These are phyloP conservation scores for Drosophila sordidapex DNA, from an alignment of 2,888 invertebrate genomes.

Conservation along the genomic window DNA sequence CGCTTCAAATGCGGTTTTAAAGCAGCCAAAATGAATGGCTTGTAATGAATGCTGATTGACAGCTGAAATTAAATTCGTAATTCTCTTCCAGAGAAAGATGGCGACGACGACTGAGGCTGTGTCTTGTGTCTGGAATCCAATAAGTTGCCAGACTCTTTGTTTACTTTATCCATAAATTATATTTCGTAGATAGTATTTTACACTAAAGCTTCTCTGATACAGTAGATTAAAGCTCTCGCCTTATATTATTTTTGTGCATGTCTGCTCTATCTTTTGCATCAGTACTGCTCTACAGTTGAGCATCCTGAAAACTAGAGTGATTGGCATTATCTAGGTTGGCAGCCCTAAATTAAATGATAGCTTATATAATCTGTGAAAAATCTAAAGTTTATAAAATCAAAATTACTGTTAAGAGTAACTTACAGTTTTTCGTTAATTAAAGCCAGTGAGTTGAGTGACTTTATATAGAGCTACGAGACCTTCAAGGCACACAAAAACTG, in stretches of 20 bases:
- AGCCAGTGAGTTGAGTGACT: no score
- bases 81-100: slow-evolving; percentile 14
- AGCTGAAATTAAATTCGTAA: slow-evolving; percentile 57
- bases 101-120: slow-evolving; percentile 12
- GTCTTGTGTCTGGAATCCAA: slow-evolving; percentile 15
- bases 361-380: background rate
- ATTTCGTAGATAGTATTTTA: background rate
- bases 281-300: background rate
- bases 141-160: slow-evolving; percentile 18
- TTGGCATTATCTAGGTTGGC: background rate
- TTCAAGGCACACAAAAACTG: no score
- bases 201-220: no score
- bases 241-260: no score
- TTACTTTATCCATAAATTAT: background rate
- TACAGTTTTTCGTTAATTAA: no score
- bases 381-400: no score
- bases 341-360: background rate
- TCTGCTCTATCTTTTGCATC: background rate
- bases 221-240: background rate
- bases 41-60: slow-evolving; percentile 67
- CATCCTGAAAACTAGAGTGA: background rate
- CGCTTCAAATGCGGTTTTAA: slow-evolving; percentile 58
- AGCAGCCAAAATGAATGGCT: slow-evolving; percentile 18
- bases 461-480: no score
- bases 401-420: no score